Base-by-base conservation (phyloP, 1,140 invertebrate species). In the Gonioctena quinquepunctata region DNA sequence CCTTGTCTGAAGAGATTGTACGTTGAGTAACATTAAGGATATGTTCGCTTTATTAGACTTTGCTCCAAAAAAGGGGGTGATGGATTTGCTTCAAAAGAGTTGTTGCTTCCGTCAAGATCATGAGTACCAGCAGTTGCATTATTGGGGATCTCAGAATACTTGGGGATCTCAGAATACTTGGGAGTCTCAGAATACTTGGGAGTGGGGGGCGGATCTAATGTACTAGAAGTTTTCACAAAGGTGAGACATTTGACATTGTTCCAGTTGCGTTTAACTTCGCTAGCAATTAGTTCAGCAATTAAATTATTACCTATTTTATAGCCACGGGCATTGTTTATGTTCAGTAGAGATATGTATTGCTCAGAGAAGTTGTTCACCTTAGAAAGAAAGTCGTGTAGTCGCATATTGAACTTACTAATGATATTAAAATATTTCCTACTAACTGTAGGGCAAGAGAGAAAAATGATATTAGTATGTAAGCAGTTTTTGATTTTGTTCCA, bases 21-120 rank as follows among this genome's bases (percentile, higher is more conserved):
- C n/a, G n/a, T n/a, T n/a, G 16, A 54, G 50, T 54, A 54, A 54
- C 50, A 54, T 54, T 22, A 54, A 54, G 21, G 50, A 33, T 33
- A 33, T 11, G 28, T 33, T 33, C n/a, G 28, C 28, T 33, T 33
- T 33, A 33, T 33, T 13, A 11, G 28, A 13, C 8, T 33, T 33
- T 11, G 8, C 28, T 33, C 28, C 28, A 33, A 33, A 33, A 33
- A 33, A 33, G 28, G 28, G 28, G 28, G 28, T 33, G 28, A 33
- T 11, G 28, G n/a, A 33, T 33, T 33, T 33, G 28, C 28, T 33
- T 33, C 28, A 33, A 33, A 33, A 33, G 28, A 33, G 28, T 11
- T 33, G 28, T 13, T 33, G n/a, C 28, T 33, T 33, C 28, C 28
- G n/a, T 33, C 28, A 11, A 33, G 28, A 33, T 33, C 28, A 11